Evolutionary conservation across 2,888 invertebrate species (phyloP).

Genomic region (Aphodius sticticus): DNA sequence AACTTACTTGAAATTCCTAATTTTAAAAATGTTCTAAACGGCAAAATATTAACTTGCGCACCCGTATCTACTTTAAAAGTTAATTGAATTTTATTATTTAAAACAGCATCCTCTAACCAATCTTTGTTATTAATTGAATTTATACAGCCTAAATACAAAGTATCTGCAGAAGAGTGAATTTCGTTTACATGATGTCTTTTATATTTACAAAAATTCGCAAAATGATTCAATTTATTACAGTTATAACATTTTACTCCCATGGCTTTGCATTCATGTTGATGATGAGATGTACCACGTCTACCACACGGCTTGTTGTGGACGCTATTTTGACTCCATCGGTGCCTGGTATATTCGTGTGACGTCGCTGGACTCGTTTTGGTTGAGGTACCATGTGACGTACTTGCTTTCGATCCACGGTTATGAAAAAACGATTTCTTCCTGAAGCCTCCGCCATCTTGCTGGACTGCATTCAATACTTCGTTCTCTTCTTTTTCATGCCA

Average conservation of each 20-base stretch:
- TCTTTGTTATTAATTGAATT: not conserved
- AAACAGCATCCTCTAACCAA: not conserved
- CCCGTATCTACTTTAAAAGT: not conserved
- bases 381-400: not conserved
- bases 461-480: not conserved
- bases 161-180: not conserved
- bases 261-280: not conserved
- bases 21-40: not conserved
- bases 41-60: not conserved
- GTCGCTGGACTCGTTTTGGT: not conserved
- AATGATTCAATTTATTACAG: not conserved
- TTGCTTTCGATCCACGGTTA: not conserved
- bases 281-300: not conserved
- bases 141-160: not conserved
- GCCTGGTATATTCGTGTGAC: not conserved
- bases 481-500: not conserved
- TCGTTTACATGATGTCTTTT: not conserved
- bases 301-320: not conserved
- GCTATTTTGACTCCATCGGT: not conserved
- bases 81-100: not conserved
- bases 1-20: not conserved
- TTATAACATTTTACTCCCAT: not conserved
- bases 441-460: not conserved
- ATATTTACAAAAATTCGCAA: not conserved
- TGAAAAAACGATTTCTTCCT: not conserved